These are phyloP conservation scores for Nerophis lumbriciformis DNA, from an alignment of 2,113 vertebrate genomes.

Conservation along the genomic window DNA sequence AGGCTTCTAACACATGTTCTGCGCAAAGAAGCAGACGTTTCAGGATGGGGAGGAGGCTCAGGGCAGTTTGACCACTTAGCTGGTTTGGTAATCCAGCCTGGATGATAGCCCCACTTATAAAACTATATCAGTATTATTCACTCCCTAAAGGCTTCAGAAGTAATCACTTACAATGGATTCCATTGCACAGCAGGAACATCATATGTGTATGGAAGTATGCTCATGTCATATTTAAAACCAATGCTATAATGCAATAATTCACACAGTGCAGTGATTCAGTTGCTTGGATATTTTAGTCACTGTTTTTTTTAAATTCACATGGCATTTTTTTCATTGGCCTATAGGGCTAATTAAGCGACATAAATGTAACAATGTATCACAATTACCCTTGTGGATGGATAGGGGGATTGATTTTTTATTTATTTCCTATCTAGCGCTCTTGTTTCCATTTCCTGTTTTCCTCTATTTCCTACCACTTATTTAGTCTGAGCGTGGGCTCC, in stretches of 20 bases:
- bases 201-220: background rate
- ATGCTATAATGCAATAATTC: background rate
- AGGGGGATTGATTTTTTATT: too few relatives aligned
- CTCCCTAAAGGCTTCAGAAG: background rate
- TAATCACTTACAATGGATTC: background rate
- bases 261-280: too few relatives aligned
- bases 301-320: too few relatives aligned
- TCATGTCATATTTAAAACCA: background rate
- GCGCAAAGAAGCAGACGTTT: background rate
- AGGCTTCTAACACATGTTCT: background rate
- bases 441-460: too few relatives aligned
- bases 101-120: background rate
- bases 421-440: too few relatives aligned
- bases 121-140: background rate
- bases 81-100: background rate
- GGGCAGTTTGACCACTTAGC: background rate
- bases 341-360: too few relatives aligned
- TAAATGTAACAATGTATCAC: too few relatives aligned
- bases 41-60: background rate
- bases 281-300: too few relatives aligned
- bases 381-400: too few relatives aligned
- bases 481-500: too few relatives aligned
- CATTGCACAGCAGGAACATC: background rate
- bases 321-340: too few relatives aligned
- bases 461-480: too few relatives aligned